Evolutionary conservation across 2,113 vertebrate species (phyloP).

Genomic region (Lophotis ruficrista): DNA sequence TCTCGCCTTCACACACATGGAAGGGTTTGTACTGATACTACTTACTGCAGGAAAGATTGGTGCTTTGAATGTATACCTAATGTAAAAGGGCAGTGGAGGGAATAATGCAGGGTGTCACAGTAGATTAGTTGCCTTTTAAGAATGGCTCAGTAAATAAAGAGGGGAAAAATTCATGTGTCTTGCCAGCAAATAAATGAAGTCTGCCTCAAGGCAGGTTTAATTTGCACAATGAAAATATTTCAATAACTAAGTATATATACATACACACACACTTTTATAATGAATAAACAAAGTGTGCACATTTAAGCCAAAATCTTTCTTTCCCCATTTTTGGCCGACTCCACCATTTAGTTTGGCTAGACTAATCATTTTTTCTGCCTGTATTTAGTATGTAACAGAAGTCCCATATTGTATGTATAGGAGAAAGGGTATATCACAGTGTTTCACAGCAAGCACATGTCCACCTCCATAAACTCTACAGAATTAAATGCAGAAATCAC

Average conservation of each 20-base stretch:
- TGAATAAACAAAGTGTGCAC: neutral
- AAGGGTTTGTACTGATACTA: neutral
- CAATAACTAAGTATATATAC: neutral
- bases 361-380: neutral
- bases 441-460: neutral
- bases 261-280: neutral
- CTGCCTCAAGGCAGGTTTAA: conserved; percentile 31
- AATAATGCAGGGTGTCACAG: neutral
- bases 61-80: neutral
- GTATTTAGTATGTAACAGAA: neutral
- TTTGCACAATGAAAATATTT: conserved; percentile 41
- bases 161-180: conserved; percentile 18
- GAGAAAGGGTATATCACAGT: neutral
- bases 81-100: neutral
- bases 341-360: neutral
- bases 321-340: neutral
- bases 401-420: neutral
- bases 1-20: neutral
- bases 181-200: conserved; percentile 39
- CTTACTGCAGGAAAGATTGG: neutral
- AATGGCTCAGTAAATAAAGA: conserved; percentile 16
- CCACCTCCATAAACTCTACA: neutral
- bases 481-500: conserved; percentile 28
- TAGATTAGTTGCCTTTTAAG: neutral
- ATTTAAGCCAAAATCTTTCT: conserved; percentile 3